Evolutionary conservation across 2,113 vertebrate genomes (phyloP).

Genomic region (Todiramphus chloris): DNA sequence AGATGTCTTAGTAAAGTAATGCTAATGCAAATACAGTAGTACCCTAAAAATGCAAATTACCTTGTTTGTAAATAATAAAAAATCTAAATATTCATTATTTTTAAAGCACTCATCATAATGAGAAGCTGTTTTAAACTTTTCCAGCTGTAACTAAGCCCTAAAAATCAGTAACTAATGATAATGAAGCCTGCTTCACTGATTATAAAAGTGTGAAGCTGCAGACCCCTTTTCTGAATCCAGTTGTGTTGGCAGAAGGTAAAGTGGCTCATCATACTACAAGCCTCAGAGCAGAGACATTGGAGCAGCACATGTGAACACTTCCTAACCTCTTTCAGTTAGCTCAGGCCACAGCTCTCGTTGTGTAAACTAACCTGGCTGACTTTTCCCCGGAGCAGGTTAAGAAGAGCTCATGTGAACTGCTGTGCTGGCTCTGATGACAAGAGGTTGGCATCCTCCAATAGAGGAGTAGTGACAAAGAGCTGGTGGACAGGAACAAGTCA

Average conservation of each 20-base stretch:
- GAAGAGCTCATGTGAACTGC: background rate
- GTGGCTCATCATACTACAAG: background rate
- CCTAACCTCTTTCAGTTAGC: background rate
- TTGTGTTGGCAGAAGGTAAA: background rate
- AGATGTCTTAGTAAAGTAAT: background rate
- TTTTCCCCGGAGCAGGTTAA: background rate
- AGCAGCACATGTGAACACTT: background rate
- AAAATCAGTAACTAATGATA: background rate
- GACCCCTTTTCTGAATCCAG: background rate
- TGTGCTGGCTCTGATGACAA: background rate
- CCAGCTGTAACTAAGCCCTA: background rate
- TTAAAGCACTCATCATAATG: background rate
- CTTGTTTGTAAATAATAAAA: conserved; percentile 36
- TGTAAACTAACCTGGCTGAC: background rate
- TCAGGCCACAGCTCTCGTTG: background rate
- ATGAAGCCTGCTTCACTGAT: background rate
- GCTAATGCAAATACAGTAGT: background rate
- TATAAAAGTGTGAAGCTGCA: background rate
- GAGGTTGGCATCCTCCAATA: background rate
- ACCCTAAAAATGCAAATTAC: conserved; percentile 1
- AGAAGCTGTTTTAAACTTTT: conserved; percentile 4
- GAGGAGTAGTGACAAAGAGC: background rate
- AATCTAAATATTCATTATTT: conserved; percentile 2
- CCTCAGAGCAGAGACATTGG: background rate
- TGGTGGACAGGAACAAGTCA: background rate